phyloP scores from a whole-genome alignment of 1,140 invertebrate genomes.

The Chironomus tepperi region DNA sequence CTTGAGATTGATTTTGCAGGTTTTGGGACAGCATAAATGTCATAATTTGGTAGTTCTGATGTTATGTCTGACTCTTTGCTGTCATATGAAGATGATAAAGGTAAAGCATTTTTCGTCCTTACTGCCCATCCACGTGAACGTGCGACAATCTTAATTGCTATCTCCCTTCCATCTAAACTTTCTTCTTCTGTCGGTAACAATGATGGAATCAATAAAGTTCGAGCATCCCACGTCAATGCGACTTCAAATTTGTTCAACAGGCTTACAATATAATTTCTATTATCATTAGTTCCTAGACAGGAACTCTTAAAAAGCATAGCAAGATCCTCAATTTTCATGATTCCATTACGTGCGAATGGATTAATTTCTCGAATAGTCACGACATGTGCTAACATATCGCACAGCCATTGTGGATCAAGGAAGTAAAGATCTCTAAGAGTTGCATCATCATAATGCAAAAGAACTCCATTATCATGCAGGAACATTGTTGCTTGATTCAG shows the following conservation, averaged over 20 bases:
- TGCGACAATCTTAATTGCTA: constrained; percentile 55
- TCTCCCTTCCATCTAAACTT: constrained; percentile 41
- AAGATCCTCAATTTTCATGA: constrained; percentile 93
- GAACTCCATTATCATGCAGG: constrained; percentile 93
- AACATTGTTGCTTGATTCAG: constrained; percentile 92
- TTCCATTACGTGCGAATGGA: constrained; percentile 83
- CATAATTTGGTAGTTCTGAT: constrained; percentile 29
- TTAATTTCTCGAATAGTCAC: constrained; percentile 94
- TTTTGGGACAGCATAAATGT: constrained; percentile 33
- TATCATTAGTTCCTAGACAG: constrained; percentile 41
- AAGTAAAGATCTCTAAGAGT: constrained; percentile 78
- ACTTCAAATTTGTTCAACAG: constrained; percentile 96
- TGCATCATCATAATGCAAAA: constrained; percentile 97
- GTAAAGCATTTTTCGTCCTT: constrained; percentile 29
- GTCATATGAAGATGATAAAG: constrained; percentile 28
- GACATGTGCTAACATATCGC: constrained; percentile 93
- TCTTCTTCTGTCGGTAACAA: constrained; percentile 78
- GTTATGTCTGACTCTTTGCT: neutral
- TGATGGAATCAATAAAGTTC: constrained; percentile 85
- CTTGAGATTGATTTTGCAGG: constrained; percentile 53
- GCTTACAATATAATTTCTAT: constrained; percentile 68
- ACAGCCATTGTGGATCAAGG: constrained; percentile 96
- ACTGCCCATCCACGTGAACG: constrained; percentile 53
- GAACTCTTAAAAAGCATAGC: constrained; percentile 78
- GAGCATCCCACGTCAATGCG: constrained; percentile 91